Evolutionary conservation across 2,888 invertebrate species (phyloP), one percentile per base, ranked within the genome.

Genomic region (Cryptophagus acutangulus): DNA sequence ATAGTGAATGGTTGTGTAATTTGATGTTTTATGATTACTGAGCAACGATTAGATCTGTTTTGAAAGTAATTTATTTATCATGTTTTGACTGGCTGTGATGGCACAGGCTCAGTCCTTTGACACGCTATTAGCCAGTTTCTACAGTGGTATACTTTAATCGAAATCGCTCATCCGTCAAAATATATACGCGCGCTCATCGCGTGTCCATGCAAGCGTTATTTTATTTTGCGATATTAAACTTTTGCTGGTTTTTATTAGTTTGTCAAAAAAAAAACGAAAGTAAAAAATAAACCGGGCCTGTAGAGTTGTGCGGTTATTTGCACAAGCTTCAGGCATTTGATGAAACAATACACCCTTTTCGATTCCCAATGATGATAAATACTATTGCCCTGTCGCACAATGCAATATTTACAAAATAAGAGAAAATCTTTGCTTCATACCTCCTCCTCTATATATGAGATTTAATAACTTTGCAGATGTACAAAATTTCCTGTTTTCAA

Each of bases 191-290:
- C 35, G 41, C 51, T 57, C 52, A 54, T 55, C 52, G 55, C 51
- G 54, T 55, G 54, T 54, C 53, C 52, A 56, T 46, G 54, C 55
- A 52, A 59, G 59, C 60, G 59, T 59, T 57, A 55, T 59, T 57
- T 59, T 58, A 59, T 60, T 57, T 59, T 51, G 53, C 55, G 58
- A 60, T 61, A 61, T 61, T 61, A 61, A 61, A 60, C 59, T 58
- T 54, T 54, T 49, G 49, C 48, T 45, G 51, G 52, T 58, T 55
- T 58, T 57, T 58, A 57, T 56, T 58, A 57, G 54, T 55, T 50
- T 51, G 45, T 45, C 46, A 54, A 57, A 54, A 52, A 47, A 30
- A 31, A 15, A n/a, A n/a, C 13, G 17, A 25, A 12, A 26, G 35
- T 13, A 34, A 3, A 4, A 18, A 9, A 28, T 20, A 20, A 34